Conservation (phyloP, 2,113 vertebrate genomes). For the Heteronetta atricapilla region DNA sequence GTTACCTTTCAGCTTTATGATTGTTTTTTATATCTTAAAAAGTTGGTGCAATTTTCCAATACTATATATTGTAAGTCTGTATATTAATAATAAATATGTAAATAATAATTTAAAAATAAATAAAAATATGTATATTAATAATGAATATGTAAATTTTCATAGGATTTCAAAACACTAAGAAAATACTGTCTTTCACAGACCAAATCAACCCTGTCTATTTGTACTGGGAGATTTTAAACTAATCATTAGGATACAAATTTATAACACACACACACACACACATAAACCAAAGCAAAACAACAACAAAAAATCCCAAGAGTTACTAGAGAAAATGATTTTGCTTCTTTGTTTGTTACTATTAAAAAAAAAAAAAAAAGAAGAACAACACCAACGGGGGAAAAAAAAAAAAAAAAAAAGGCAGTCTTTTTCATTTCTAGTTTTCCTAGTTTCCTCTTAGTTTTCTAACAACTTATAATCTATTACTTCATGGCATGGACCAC, state of each 20-base stretch:
- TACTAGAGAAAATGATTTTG: not conserved
- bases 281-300: too few species aligned
- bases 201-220: not conserved
- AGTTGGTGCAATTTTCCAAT: not conserved
- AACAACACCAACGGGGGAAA: too few species aligned
- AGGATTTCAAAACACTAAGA: not conserved
- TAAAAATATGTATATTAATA: too few species aligned
- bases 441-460: not conserved
- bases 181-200: not conserved
- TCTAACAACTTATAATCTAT: not conserved
- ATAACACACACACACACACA: not conserved
- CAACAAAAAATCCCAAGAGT: not conserved
- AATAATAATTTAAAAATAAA: too few species aligned
- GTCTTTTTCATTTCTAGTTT: not conserved
- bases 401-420: not conserved
- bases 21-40: not conserved
- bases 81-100: too few species aligned
- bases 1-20: not conserved
- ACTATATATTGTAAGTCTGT: too few species aligned
- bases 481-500: not conserved
- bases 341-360: not conserved
- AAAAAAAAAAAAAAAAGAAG: not conserved
- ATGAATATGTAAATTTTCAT: not conserved
- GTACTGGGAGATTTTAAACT: not conserved
- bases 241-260: not conserved